phyloP scores from a whole-genome alignment of 2,888 invertebrate species.

The Plebejus melissa region DNA sequence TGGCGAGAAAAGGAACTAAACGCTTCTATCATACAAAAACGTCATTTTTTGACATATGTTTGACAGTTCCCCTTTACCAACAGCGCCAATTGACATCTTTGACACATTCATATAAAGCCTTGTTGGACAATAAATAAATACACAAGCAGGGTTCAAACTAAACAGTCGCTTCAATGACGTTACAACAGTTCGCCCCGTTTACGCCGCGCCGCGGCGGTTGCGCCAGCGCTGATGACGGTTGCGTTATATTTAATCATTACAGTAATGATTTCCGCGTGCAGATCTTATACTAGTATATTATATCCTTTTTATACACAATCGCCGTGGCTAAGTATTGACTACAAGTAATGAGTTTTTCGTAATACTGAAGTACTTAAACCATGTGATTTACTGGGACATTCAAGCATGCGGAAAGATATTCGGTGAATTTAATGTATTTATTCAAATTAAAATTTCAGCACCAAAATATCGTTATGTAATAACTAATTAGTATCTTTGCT shows the following conservation, averaged over 20 bases:
- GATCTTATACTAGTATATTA: slow-evolving; percentile 24
- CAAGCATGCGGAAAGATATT: background rate
- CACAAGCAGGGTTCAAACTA: background rate
- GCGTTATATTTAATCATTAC: slow-evolving; percentile 25
- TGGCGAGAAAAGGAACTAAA: too few species aligned
- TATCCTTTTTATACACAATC: slow-evolving; percentile 15
- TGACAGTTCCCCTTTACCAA: too few species aligned
- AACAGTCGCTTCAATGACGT: background rate
- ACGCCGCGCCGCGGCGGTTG: slow-evolving; percentile 10
- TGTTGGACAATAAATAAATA: too few species aligned
- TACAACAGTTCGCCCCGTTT: slow-evolving; percentile 20
- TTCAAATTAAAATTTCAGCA: slow-evolving; percentile 2
- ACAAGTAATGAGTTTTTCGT: background rate
- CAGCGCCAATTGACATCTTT: too few species aligned
- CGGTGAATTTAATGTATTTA: background rate
- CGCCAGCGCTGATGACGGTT: slow-evolving; percentile 22
- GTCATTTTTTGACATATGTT: too few species aligned
- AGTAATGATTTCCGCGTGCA: slow-evolving; percentile 27
- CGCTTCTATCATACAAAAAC: too few species aligned
- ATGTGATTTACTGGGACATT: slow-evolving; percentile 2
- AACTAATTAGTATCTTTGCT: background rate
- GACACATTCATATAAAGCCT: too few species aligned
- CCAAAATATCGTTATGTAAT: background rate
- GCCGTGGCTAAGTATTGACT: background rate
- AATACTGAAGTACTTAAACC: background rate